A percentile compares a stretch with the other conserved stretches of the same genome.
phyloP scores from a whole-genome alignment of 2,888 invertebrate genomes.

The Platynereis dumerilii region DNA sequence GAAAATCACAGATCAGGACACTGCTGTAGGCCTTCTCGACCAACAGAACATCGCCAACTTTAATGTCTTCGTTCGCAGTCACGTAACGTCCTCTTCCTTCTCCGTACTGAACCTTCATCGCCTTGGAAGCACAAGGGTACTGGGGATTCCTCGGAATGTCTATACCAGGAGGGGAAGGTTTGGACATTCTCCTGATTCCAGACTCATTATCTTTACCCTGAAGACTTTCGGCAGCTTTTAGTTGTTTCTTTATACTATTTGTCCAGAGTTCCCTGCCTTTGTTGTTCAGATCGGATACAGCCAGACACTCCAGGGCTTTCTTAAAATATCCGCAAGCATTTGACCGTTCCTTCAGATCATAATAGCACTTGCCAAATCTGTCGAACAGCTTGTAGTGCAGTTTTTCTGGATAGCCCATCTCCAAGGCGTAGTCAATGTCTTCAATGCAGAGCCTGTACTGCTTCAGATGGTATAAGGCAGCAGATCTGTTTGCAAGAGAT shows the following conservation, averaged over 20 bases:
- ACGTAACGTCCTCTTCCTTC: slow-evolving; percentile 49
- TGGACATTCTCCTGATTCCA: background rate
- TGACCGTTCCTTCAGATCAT: slow-evolving; percentile 11
- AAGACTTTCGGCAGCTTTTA: background rate
- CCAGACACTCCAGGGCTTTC: slow-evolving; percentile 12
- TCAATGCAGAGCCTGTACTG: slow-evolving; percentile 46
- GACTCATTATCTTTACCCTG: background rate
- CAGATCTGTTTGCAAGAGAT: slow-evolving; percentile 53
- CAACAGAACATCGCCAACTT: slow-evolving; percentile 32
- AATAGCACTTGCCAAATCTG: slow-evolving; percentile 72
- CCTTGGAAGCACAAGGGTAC: slow-evolving; percentile 35
- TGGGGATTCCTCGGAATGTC: background rate
- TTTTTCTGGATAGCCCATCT: slow-evolving; percentile 71
- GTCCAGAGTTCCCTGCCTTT: slow-evolving; percentile 22
- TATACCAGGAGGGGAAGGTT: background rate
- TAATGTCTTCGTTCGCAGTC: slow-evolving; percentile 39
- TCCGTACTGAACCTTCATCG: slow-evolving; percentile 43
- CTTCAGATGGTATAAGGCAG: slow-evolving; percentile 50
- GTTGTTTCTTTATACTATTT: slow-evolving; percentile 27
- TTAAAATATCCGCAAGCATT: slow-evolving; percentile 21
- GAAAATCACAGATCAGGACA: slow-evolving; percentile 26
- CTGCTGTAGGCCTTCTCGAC: slow-evolving; percentile 29
- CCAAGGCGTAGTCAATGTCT: slow-evolving; percentile 52
- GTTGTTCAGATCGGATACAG: slow-evolving; percentile 20
- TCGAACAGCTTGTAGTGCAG: slow-evolving; percentile 73